These are phyloP conservation scores for Calidris pugnax DNA, from an alignment of 2,113 vertebrate genomes.

Conservation along the genomic window DNA sequence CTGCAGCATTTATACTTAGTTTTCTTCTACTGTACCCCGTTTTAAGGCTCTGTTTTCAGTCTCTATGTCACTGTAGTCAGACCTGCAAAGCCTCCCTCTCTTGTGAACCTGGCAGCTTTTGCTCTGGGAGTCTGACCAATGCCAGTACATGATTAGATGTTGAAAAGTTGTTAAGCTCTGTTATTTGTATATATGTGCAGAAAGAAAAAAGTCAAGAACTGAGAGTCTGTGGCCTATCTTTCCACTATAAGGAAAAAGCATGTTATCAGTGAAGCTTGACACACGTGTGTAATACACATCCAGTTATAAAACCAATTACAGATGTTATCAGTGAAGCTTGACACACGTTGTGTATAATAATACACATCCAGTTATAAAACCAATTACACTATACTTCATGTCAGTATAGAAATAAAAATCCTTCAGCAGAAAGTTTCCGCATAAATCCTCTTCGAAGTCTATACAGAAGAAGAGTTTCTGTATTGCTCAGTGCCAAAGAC, in stretches of 20 bases:
- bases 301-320: not conserved
- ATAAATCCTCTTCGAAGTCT: not conserved
- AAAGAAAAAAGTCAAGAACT: not conserved
- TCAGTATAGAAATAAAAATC: not conserved
- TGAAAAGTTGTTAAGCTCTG: not conserved
- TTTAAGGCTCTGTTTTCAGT: not conserved
- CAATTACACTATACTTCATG: not conserved
- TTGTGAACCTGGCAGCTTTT: not conserved
- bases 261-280: not conserved
- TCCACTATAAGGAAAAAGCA: not conserved
- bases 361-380: not conserved
- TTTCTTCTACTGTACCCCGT: not conserved
- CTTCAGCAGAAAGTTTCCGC: not conserved
- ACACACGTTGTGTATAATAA: rapidly evolving
- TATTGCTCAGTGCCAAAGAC: not conserved
- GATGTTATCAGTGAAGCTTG: not conserved
- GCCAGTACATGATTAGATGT: not conserved
- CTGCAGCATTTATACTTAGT: not conserved
- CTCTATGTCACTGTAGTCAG: not conserved
- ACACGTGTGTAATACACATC: too few relatives aligned
- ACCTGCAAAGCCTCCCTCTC: not conserved
- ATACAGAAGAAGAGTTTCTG: not conserved
- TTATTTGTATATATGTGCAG: not conserved
- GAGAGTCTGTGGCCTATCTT: not conserved
- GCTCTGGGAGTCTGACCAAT: not conserved